Evolutionary conservation across 2,888 invertebrate genomes (phyloP), one percentile per base, ranked within the genome.

Genomic region (Ypsolopha sequella): DNA sequence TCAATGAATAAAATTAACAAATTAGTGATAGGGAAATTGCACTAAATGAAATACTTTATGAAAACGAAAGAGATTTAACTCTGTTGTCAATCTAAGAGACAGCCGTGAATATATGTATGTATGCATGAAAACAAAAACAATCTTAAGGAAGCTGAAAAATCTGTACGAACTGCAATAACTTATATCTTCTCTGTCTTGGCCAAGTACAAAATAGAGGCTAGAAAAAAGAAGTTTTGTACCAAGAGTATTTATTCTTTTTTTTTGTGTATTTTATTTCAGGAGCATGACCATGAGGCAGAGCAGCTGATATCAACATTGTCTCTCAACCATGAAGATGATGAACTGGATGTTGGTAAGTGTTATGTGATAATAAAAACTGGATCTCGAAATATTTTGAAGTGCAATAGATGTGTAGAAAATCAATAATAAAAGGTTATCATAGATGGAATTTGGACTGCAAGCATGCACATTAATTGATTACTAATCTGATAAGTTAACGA

Each of bases 221-320:
- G 24, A 10, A n/a, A 10, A 7, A 48, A 36, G 7, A 48, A 36
- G 7, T 49, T 41, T 41, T 34, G 33, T 4, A 50, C 6, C 6
- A 38, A 48, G 2, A 14, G 9, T 34, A 8, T 2, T 6, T 38
- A 6, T 10, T 2, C 33, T 8, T 10, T 34, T 33, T 43, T 43
- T 13, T 24, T 24, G 24, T 24, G 24, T 24, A 10, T 38, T 41
- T 7, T 8, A 41, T 43, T 53, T 58, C 80, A 95, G 94, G 98
- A 98, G 76, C 97, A 94, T 79, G 97, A 98, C 70, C 92, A 92
- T 67, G 95, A 95, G 62, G 97, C 98, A 7, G 98, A 98, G 76
- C 91, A 93, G 64, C 82, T 97, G 60, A 94, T 98, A 61, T 96
- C 97, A 6, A 92, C 93, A 46, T 84, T 98, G 53, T 91, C 93